Evolutionary conservation across 2,888 invertebrate species (phyloP).

Genomic region (Hypsopygia costalis): DNA sequence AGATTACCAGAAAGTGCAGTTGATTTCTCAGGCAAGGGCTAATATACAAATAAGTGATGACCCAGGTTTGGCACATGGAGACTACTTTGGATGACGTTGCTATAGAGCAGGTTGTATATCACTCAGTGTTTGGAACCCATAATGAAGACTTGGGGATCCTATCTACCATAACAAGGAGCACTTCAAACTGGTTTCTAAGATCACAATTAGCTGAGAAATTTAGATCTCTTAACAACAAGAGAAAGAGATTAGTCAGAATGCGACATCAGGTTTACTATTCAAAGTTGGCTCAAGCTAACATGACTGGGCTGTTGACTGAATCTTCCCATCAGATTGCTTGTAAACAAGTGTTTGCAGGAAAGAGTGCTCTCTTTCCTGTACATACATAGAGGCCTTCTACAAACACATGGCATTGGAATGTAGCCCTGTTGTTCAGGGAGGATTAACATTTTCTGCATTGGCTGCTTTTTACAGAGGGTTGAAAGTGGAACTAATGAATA

Average conservation of each 20-base stretch:
- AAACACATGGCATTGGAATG: neutral
- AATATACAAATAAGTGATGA: too few species aligned
- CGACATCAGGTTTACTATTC: neutral
- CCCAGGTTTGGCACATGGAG: too few species aligned
- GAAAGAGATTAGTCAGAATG: neutral
- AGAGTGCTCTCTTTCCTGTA: neutral
- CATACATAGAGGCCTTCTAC: constrained; percentile 5
- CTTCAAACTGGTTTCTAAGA: too few species aligned
- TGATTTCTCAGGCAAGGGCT: too few species aligned
- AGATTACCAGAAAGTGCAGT: too few species aligned
- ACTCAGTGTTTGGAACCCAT: neutral
- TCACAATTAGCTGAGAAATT: neutral
- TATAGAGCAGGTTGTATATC: too few species aligned
- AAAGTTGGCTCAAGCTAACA: constrained; percentile 5
- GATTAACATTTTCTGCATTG: neutral
- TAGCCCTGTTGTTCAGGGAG: neutral
- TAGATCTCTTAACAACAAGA: neutral
- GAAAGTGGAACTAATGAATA: constrained; percentile 1
- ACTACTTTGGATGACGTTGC: too few species aligned
- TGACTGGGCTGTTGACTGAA: constrained; percentile 3
- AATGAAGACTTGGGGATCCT: neutral
- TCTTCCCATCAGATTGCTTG: neutral
- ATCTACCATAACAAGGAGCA: neutral
- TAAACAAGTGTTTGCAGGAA: constrained; percentile 5
- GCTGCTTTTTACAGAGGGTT: neutral